Conservation (phyloP, 2,797 vertebrate species). For the Ammospiza maritima region DNA sequence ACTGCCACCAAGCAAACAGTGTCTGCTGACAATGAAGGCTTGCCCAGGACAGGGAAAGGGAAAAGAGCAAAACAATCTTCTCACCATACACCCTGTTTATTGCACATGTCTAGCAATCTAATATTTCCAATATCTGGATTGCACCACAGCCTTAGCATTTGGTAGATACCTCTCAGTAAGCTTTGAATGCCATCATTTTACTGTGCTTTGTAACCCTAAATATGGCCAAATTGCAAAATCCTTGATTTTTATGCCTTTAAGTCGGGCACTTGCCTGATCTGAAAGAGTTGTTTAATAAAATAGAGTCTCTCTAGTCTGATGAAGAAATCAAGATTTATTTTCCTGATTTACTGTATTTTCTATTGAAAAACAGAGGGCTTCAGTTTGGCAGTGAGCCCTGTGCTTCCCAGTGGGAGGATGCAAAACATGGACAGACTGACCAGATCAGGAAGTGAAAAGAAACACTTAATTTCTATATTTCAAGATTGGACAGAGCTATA, state of each 20-base stretch:
- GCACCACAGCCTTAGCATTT: neutral
- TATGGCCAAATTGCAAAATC: neutral
- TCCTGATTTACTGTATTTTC: neutral
- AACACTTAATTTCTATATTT: neutral
- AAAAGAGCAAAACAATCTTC: neutral
- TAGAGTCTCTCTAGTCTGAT: neutral
- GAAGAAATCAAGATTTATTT: conserved; percentile 9
- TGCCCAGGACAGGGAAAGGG: neutral
- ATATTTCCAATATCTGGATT: neutral
- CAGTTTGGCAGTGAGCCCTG: neutral
- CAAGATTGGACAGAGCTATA: neutral
- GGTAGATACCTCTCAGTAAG: neutral
- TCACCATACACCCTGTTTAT: neutral
- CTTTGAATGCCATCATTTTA: neutral
- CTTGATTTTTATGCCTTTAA: neutral
- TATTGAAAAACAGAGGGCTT: neutral
- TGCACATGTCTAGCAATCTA: neutral
- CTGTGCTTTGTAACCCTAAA: neutral
- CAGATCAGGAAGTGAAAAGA: conserved; percentile 25
- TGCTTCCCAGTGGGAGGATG: neutral
- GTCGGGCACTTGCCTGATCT: neutral
- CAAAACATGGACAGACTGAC: neutral
- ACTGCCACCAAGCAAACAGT: neutral
- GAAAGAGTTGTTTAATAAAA: neutral
- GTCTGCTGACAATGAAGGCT: neutral